Conservation (phyloP, 2,113 vertebrate genomes). For the Arizona elegans region DNA sequence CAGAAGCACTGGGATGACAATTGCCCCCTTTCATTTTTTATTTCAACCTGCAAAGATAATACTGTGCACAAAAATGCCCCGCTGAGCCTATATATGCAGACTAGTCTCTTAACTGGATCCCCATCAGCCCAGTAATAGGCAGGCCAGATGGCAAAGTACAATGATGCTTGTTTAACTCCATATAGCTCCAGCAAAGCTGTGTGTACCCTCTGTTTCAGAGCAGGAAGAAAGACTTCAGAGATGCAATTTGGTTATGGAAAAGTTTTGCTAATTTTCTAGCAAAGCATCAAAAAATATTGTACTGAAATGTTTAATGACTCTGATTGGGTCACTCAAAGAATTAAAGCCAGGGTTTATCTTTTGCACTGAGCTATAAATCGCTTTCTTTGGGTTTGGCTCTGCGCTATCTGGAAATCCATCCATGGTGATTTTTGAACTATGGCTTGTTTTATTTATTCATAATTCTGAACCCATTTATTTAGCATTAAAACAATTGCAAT, state of each 20-base stretch:
- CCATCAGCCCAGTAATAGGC: constrained; percentile 5
- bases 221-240: neutral
- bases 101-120: neutral
- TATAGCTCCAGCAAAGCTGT: neutral
- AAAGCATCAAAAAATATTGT: neutral
- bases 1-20: constrained; percentile 5
- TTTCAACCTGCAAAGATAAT: constrained; percentile 12
- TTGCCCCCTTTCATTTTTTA: neutral
- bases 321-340: neutral
- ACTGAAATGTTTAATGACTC: neutral
- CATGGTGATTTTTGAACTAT: neutral
- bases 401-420: neutral
- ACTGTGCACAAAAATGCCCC: neutral
- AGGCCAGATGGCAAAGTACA: constrained; percentile 7
- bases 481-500: neutral
- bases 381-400: neutral
- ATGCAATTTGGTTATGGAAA: neutral
- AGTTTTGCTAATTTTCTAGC: neutral
- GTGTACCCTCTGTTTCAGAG: neutral
- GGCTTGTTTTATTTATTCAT: neutral
- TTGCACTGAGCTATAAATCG: neutral
- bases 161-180: constrained; percentile 12
- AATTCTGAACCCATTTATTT: neutral
- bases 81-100: neutral
- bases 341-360: neutral